Base-by-base conservation (phyloP, 2,113 vertebrate genomes). In the Chaetura pelagica region DNA sequence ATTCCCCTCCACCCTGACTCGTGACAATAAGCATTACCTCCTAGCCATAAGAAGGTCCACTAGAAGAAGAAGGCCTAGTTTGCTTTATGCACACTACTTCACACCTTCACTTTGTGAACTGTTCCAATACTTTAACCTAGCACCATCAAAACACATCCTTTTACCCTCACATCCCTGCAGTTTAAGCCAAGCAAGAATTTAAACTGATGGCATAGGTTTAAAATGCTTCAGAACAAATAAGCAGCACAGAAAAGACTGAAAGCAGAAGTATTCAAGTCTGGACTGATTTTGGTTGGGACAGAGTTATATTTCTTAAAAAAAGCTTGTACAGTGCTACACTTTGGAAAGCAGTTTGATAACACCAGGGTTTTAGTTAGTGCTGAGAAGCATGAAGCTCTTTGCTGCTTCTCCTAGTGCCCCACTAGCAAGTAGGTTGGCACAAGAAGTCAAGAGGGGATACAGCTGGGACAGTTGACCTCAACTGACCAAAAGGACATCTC, bases 261-360 rank as follows among this genome's bases (percentile, higher is more conserved):
- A 51, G 20, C 19, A 62, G 15, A 46, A 46, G 7, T 34, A 61
- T 38, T 76, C 17, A 44, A 38, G 48, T 38, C 34, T 30, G 6
- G 20, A n/a, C 15, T n/a, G 12, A 7, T 35, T 73, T 67, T 73
- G 30, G 18, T 24, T 84, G 34, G 7, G 34, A 62, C 34, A 42
- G 8, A 58, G 29, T 59, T 54, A 54, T 5, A 23, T 48, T 77
- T 72, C 72, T 77, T 87, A 35, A 46, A 0, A 66, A 22, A 89
- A 16, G 26, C 21, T n/a, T 49, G 10, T 55, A 54, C 0, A 1
- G 24, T 55, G 40, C 34, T n/a, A 7, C 1, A 0, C 46, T 66
- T 73, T 42, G 34, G 46, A 24, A 48, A 75, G 55, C 30, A 62
- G 26, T 49, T 62, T 59, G 46, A 2, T 32, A 72, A 78, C 51